phyloP scores from a whole-genome alignment of 1,140 invertebrate genomes.

The Ruditapes philippinarum region DNA sequence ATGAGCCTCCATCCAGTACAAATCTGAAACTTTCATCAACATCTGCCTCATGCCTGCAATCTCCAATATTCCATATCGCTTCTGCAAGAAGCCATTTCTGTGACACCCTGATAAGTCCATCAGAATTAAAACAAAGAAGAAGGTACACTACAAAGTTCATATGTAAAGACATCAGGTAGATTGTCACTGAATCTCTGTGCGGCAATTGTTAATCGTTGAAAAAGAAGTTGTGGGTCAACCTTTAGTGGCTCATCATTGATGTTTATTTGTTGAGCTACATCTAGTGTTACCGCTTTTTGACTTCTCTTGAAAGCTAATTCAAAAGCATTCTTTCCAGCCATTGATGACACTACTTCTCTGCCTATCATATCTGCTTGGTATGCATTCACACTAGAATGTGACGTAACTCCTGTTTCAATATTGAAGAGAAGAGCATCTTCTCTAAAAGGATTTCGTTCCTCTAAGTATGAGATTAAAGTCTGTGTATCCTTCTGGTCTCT shows the following conservation, averaged over 20 bases:
- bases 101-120: too few relatives aligned
- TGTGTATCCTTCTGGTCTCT: conserved; percentile 27
- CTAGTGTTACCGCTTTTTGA: not conserved
- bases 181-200: not conserved
- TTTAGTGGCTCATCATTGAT: conserved; percentile 6
- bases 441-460: conserved; percentile 38
- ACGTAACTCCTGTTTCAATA: conserved; percentile 34
- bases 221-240: not conserved
- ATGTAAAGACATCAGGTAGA: not conserved
- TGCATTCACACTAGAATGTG: conserved; percentile 23
- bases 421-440: conserved; percentile 12
- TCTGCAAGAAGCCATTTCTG: too few relatives aligned
- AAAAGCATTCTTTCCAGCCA: conserved; percentile 17
- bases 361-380: not conserved
- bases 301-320: conserved; percentile 12
- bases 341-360: not conserved
- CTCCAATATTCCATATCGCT: too few relatives aligned
- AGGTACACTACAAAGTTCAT: not conserved
- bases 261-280: not conserved
- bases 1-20: too few relatives aligned
- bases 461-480: not conserved
- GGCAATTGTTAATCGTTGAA: not conserved
- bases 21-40: too few relatives aligned
- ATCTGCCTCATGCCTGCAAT: too few relatives aligned
- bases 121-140: too few relatives aligned